Percentiles rank a stretch among this genome's conserved stretches.
phyloP scores from a whole-genome alignment of 1,140 invertebrate species.

The Octopus sinensis region DNA sequence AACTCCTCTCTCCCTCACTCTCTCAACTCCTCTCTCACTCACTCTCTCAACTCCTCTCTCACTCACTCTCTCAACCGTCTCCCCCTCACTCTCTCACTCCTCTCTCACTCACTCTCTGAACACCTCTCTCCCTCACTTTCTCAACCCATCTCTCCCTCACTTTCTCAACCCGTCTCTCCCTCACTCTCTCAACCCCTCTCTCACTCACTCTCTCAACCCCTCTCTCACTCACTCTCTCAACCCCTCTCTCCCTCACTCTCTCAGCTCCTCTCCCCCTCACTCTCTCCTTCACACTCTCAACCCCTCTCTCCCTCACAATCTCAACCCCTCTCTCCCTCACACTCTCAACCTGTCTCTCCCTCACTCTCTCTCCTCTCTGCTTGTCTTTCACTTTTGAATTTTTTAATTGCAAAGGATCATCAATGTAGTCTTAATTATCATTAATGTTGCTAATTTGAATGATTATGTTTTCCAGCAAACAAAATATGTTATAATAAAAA shows the following conservation, averaged over 20 bases:
- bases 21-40: neutral
- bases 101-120: neutral
- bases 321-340: neutral
- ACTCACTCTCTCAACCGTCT: neutral
- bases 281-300: neutral
- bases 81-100: neutral
- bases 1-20: neutral
- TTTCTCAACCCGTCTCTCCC: neutral
- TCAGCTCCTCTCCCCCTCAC: neutral
- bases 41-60: neutral
- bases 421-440: too few relatives aligned
- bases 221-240: neutral
- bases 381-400: too few relatives aligned
- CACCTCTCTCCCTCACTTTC: neutral
- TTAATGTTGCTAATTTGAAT: too few relatives aligned
- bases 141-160: neutral
- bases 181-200: neutral
- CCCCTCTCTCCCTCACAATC: neutral
- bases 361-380: neutral
- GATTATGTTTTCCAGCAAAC: too few relatives aligned
- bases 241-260: neutral
- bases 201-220: too few relatives aligned
- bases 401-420: too few relatives aligned
- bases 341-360: neutral
- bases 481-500: too few relatives aligned